Base-by-base conservation (phyloP, 2,113 vertebrate genomes). In the Anguilla japonica region DNA sequence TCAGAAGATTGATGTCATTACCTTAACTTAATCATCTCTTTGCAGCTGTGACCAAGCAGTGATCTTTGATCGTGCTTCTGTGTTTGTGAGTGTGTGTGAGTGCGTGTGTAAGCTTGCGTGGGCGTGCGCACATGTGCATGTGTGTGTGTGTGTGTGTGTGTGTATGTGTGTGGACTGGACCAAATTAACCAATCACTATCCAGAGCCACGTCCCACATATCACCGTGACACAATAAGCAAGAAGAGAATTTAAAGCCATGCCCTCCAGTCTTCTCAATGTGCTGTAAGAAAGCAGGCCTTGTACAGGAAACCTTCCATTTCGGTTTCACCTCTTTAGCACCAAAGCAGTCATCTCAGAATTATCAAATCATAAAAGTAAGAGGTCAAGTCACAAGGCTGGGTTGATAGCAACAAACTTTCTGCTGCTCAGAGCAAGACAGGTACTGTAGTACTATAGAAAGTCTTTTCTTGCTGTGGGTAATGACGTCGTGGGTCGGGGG, bases 221-320 rank as follows among this genome's bases (percentile, higher is more conserved):
- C 5, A 56, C 43, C 39, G 9, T 83, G 56, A 60, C 82, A 83
- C 82, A 82, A 82, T 50, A 82, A 50, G 22, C 26, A 50, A 82
- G 26, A 7, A 82, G 46, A 82, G 4, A 81, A 20, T 11, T 14
- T 83, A 20, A 53, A 60, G 82, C 50, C 53, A 29, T 46, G 26
- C 71, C 26, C 20, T n/a, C 63, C 63, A 71, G 22, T 71, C 63
- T 71, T 18, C 20, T 15, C 15, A n/a, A 20, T 26, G 9, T n/a
- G n/a, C 9, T 34, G n/a, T n/a, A 34, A 34, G 26, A 75, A n/a
- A 75, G n/a, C 26, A 13, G n/a, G 71, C 1, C 71, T n/a, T 75
- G 13, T 40, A n/a, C 13, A 50, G 16, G 22, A 50, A 50, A 83
- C 22, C 43, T 26, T 43, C 29, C n/a, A 20, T 82, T 43, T 20